Percentiles rank a stretch among this genome's conserved stretches.
These are phyloP conservation scores for Nephila pilipes DNA, from an alignment of 1,140 invertebrate species.

Conservation along the genomic window DNA sequence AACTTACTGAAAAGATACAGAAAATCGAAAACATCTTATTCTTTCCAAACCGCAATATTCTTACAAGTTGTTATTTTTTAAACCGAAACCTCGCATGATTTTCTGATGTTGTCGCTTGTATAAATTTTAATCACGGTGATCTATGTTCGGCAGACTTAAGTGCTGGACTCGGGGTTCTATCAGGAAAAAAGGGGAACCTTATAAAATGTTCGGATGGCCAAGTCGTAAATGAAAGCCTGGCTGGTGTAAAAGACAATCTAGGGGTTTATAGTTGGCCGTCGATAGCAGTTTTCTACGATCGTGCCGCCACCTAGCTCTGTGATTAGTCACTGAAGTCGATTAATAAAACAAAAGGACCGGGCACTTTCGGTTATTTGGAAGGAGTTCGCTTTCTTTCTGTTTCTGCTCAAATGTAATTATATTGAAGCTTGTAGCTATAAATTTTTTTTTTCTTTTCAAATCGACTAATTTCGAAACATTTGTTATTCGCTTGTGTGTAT, in stretches of 20 bases:
- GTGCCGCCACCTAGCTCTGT: conserved; percentile 45
- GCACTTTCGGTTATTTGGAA: conserved; percentile 43
- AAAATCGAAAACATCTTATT: too few species aligned
- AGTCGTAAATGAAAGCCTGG: conserved; percentile 69
- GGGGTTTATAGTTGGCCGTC: conserved; percentile 71
- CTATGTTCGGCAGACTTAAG: background rate
- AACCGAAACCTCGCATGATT: too few species aligned
- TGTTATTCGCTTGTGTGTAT: too few species aligned
- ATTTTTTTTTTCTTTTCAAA: background rate
- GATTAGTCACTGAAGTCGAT: conserved; percentile 40
- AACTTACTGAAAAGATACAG: too few species aligned
- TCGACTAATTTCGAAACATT: background rate
- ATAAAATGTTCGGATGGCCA: conserved; percentile 37
- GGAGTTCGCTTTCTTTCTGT: background rate
- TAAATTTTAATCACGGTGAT: too few species aligned
- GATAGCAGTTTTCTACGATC: conserved; percentile 62
- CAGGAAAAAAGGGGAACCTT: conserved; percentile 25
- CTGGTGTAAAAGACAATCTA: conserved; percentile 74
- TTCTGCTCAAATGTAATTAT: conserved; percentile 41
- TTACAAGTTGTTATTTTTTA: too few species aligned
- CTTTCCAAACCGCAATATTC: too few species aligned
- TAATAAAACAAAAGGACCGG: conserved; percentile 70
- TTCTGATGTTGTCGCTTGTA: too few species aligned
- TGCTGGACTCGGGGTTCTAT: background rate
- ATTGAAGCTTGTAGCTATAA: background rate